Percentiles rank a stretch among this genome's conserved stretches.
phyloP scores from a whole-genome alignment of 1,140 invertebrate species.

The Linepithema humile region DNA sequence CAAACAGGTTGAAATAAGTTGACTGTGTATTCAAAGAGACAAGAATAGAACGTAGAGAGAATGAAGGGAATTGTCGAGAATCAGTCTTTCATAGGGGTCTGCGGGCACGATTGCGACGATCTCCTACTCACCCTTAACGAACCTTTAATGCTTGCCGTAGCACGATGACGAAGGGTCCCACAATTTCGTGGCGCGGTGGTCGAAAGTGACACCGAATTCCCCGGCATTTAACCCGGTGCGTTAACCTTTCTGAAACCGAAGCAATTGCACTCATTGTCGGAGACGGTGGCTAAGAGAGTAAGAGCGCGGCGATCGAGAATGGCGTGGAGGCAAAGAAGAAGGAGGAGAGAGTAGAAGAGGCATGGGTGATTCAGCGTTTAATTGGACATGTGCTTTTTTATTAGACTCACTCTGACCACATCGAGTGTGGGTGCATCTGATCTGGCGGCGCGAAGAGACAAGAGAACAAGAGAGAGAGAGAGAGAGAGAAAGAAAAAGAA shows the following conservation, averaged over 20 bases:
- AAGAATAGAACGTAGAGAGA: conserved; percentile 31
- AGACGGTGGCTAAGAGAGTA: conserved; percentile 51
- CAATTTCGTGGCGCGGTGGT: conserved; percentile 59
- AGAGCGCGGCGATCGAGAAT: conserved; percentile 14
- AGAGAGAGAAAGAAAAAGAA: background rate
- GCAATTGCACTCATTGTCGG: conserved; percentile 81
- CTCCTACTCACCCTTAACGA: conserved; percentile 62
- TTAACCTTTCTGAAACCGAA: conserved; percentile 82
- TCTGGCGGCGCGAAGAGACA: conserved; percentile 25
- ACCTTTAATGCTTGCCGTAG: conserved; percentile 63
- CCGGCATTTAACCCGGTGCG: conserved; percentile 79
- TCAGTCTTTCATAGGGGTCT: conserved; percentile 25
- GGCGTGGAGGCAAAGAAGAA: background rate
- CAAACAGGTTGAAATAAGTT: conserved; percentile 28
- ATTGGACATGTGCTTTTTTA: conserved; percentile 79
- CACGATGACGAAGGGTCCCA: conserved; percentile 50
- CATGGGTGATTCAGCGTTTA: conserved; percentile 74
- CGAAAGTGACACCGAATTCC: conserved; percentile 81
- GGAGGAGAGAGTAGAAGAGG: background rate
- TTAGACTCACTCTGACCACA: conserved; percentile 19
- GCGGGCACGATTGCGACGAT: conserved; percentile 49
- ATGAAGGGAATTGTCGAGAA: conserved; percentile 27
- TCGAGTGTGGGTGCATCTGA: conserved; percentile 55
- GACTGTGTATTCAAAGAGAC: conserved; percentile 28
- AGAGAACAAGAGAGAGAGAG: background rate